These are phyloP conservation scores for pig (Sus scrofa) DNA, from an alignment of 2,113 vertebrate species.

Conservation along the genomic window T2T-Sscrofa CM000826.6:41594001-41594500, in stretches of 20 bases:
- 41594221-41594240: no score
- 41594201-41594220: neutral
- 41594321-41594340: neutral
- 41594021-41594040: neutral
- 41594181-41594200: neutral
- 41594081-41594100: neutral
- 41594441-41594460: neutral
- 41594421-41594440: neutral
- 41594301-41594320: neutral
- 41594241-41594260: fast-evolving
- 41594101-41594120: neutral
- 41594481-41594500: constrained; percentile 7
- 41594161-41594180: neutral
- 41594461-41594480: neutral
- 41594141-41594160: neutral
- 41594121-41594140: no score
- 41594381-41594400: neutral
- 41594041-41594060: neutral
- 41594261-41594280: neutral
- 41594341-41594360: neutral
- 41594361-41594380: fast-evolving
- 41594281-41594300: neutral
- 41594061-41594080: neutral
- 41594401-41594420: neutral
- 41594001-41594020: neutral